Conservation (phyloP, 2,888 invertebrate genomes). For the Thereva nobilitata region DNA sequence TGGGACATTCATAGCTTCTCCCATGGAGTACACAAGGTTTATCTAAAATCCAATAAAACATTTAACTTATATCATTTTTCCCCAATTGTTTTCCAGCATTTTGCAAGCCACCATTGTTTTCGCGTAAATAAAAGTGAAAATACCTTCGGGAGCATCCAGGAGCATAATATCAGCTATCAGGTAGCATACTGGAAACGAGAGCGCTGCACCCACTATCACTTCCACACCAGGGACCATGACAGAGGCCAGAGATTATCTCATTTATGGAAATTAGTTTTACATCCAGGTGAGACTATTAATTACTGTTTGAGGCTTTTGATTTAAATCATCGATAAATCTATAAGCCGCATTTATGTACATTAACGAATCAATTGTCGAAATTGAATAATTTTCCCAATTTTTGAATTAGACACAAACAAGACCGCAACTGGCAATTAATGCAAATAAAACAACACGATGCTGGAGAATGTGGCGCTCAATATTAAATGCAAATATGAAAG, state of each 20-base stretch:
- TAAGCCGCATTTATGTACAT: background rate
- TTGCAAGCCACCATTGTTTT: too few relatives aligned
- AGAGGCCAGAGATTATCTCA: slow-evolving; percentile 14
- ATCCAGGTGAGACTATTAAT: slow-evolving; percentile 28
- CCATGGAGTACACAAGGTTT: too few relatives aligned
- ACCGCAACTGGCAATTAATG: slow-evolving; percentile 30
- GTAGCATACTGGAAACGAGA: too few relatives aligned
- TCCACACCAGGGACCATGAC: background rate
- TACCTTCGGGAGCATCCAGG: too few relatives aligned
- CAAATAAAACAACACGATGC: background rate
- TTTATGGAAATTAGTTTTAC: slow-evolving; percentile 35
- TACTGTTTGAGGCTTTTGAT: slow-evolving; percentile 28
- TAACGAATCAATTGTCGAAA: slow-evolving; percentile 17
- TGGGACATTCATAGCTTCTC: too few relatives aligned
- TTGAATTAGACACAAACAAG: slow-evolving; percentile 8
- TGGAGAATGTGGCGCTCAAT: slow-evolving; percentile 9
- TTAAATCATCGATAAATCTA: slow-evolving; percentile 30
- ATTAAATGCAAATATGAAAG: slow-evolving; percentile 27
- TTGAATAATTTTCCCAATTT: slow-evolving; percentile 21
- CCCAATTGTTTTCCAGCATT: too few relatives aligned
- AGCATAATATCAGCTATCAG: too few relatives aligned
- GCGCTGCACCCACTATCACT: too few relatives aligned
- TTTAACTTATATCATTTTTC: too few relatives aligned
- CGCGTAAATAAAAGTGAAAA: too few relatives aligned
- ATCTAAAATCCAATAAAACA: too few relatives aligned